These are phyloP conservation scores for Scaptomyza parva DNA, from an alignment of 2,888 invertebrate genomes.

Conservation along the genomic window DNA sequence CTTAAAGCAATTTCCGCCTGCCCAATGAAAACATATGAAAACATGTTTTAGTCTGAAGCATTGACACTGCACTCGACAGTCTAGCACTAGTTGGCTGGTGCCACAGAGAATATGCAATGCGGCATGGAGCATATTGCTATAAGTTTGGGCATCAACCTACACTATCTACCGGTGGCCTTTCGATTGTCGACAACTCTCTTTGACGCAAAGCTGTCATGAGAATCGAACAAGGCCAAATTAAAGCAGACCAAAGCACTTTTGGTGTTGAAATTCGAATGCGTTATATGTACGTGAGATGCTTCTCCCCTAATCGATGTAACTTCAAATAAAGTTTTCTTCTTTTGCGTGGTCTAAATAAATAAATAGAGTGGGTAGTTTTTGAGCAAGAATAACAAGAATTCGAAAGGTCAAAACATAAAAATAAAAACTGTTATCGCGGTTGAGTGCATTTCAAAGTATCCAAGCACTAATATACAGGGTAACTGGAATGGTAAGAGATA, in stretches of 20 bases:
- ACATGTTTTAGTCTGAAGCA: constrained; percentile 10
- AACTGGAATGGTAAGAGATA: constrained; percentile 1
- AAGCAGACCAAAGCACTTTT: constrained; percentile 5
- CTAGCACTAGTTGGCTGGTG: constrained; percentile 1
- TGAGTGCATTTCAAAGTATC: constrained; percentile 20
- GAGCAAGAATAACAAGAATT: constrained; percentile 18
- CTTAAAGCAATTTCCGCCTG: constrained; percentile 47
- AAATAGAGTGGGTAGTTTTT: constrained; percentile 7
- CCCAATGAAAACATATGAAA: constrained; percentile 17
- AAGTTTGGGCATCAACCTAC: constrained; percentile 17
- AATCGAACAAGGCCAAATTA: neutral
- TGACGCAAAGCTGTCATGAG: constrained; percentile 14
- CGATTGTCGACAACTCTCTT: constrained; percentile 14
- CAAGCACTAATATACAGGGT: constrained; percentile 6
- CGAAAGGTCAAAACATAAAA: constrained; percentile 14
- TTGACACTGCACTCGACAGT: constrained; percentile 33
- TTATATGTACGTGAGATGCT: constrained; percentile 12
- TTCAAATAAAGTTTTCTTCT: constrained; percentile 1
- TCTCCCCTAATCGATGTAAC: constrained; percentile 13
- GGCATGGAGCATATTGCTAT: constrained; percentile 9
- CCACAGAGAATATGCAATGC: constrained; percentile 33
- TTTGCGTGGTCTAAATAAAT: neutral
- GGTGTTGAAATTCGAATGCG: constrained; percentile 30
- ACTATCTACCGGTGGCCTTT: neutral
- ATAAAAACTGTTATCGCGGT: constrained; percentile 9